These are phyloP conservation scores for Wiebesia pumilae DNA, from an alignment of 1,140 invertebrate genomes.

Conservation along the genomic window DNA sequence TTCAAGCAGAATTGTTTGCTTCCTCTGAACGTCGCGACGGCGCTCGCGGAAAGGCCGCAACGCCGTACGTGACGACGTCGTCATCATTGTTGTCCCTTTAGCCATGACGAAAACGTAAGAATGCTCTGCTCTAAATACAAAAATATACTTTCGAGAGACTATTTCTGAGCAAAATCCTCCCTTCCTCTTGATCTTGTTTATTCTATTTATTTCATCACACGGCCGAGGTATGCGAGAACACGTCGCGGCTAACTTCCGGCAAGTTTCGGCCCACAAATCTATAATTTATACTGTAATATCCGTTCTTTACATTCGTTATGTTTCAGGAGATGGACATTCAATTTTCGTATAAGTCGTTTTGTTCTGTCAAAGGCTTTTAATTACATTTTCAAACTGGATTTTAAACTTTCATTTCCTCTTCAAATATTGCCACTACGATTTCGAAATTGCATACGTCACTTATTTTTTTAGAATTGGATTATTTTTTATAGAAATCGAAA, in stretches of 20 bases:
- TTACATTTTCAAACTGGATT: too few relatives aligned
- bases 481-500: neutral
- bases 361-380: too few relatives aligned
- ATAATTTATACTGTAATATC: neutral
- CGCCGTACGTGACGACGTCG: slow-evolving; percentile 66
- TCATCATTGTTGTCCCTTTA: slow-evolving; percentile 55
- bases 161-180: neutral
- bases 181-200: slow-evolving; percentile 64
- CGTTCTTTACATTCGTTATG: neutral
- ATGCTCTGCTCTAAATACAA: neutral
- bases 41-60: neutral
- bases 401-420: too few relatives aligned
- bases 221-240: slow-evolving; percentile 65
- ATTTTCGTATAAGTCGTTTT: neutral
- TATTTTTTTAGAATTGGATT: neutral
- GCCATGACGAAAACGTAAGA: neutral
- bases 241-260: slow-evolving; percentile 67
- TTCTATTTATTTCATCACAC: slow-evolving; percentile 74
- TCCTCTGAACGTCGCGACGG: slow-evolving; percentile 34
- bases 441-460: too few relatives aligned
- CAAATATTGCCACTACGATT: too few relatives aligned
- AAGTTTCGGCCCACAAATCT: neutral
- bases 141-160: neutral
- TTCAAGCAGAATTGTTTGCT: slow-evolving; percentile 67
- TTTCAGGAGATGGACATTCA: neutral